Evolutionary conservation across 2,797 vertebrate genomes (phyloP), one percentile per base, ranked within the genome.

Genomic region (Crax fasciolata): DNA sequence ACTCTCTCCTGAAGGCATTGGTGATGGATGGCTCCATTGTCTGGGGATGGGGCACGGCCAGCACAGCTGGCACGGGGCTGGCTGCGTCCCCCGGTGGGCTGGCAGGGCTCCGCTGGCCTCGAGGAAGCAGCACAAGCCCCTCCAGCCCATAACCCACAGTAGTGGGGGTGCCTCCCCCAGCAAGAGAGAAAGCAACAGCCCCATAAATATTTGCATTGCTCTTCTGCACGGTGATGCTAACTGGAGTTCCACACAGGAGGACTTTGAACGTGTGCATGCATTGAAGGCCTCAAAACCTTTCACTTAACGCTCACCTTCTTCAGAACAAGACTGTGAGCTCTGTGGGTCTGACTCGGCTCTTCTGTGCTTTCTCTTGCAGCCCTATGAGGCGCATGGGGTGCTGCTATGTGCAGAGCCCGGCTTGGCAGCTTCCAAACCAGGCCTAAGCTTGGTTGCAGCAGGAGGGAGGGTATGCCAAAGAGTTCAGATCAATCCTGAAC

Each of bases 21-120:
- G 32, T 96, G 96, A 97, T 90, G 94, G 92, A 96, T 96, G 90
- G 87, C 75, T 87, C 92, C 92, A 95, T 95, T 95, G 95, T 95
- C 93, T 89, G 78, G 72, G 74, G 49, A 95, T 89, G 84, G 86
- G 92, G 84, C 84, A 89, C 1, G 9, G 94, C 94, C 92, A 91
- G 75, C 92, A 74, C 92, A 92, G 94, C 81, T 87, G 89, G 86
- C 89, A 90, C 1, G 0, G 54, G 77, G 52, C 59, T 75, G n/a
- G 57, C 84, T 65, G 88, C 71, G 35, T 9, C 77, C 71, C n/a
- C 71, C 9, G 4, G 74, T 63, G 84, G 43, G 86, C 89, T 76
- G 83, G 71, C 77, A 67, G 63, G 51, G 10, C 84, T 90, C 73
- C 21, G 65, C 61, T 0, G 1, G 68, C 87, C 89, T 39, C 2